Base-by-base conservation (phyloP, 1,140 invertebrate species). In the Leptinotarsa defecta region DNA sequence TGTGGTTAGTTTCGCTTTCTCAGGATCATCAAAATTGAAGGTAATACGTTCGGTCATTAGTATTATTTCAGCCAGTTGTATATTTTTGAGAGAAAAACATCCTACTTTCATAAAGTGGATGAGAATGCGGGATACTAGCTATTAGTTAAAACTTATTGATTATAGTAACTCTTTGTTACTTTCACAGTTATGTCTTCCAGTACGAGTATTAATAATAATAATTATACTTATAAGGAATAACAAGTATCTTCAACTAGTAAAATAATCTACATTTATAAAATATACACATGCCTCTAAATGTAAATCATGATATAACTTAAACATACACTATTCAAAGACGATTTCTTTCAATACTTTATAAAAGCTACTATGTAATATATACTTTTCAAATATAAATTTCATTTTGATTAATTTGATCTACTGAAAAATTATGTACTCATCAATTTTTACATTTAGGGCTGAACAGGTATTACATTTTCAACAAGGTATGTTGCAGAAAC, bases 361-460 rank as follows among this genome's bases (percentile, higher is more conserved):
- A 69, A 69, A 69, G 68, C 68, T 69, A 69, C 68, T 34, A 67
- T 67, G 64, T 34, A 34, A 34, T 67, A 67, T 48, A 48, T 4
- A 48, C 13, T 48, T 48, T 69, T 20, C 27, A 49, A 65, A 65
- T 65, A 69, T 49, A 48, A 19, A 69, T 19, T 69, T 17, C 13
- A 57, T 57, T 69, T 48, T 69, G 27, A 69, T 69, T 43, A 69
- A 69, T 48, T n/a, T 48, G 43, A 69, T 69, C 68, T 69, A 69
- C 68, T 69, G 68, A 43, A 48, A 57, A 69, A 19, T 20, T 43
- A 19, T 65, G 13, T 65, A 65, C 13, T 49, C 13, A 19, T 69
- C 27, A 69, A 69, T 69, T 48, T 69, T 69, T 34, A 69, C 27
- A 69, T 49, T 69, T 69, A 69, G 68, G 68, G 68, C 48, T 48